Percentiles rank a stretch among this genome's conserved stretches.
phyloP scores from a whole-genome alignment of 53 echinoderm and acorn worm genomes.

The Stichopus horrens region DNA sequence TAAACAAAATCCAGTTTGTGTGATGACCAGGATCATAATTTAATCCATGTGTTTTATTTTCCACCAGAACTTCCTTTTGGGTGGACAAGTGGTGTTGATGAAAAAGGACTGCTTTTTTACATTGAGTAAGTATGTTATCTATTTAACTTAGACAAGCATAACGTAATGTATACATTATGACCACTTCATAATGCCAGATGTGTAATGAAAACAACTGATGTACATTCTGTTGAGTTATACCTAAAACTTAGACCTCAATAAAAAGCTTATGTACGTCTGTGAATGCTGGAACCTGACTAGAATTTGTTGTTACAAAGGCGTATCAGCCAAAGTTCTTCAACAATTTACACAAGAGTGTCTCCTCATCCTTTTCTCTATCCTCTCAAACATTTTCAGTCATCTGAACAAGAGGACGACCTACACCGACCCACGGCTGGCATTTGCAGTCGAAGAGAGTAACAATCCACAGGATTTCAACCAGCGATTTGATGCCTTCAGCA shows the following conservation, averaged over 20 bases:
- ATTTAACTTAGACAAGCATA: no score
- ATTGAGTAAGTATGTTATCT: conserved; percentile 72
- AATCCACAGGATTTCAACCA: conserved; percentile 65
- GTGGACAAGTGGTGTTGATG: conserved; percentile 74
- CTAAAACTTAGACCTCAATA: no score
- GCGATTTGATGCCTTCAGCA: conserved; percentile 88
- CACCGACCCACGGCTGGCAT: conserved; percentile 91
- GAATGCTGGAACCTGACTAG: no score
- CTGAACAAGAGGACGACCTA: conserved; percentile 90
- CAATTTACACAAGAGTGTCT: no score
- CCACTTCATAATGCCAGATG: no score
- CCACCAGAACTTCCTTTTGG: conserved; percentile 71
- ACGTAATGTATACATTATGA: no score
- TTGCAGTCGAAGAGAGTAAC: conserved; percentile 79
- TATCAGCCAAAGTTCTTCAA: no score
- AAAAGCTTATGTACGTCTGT: no score
- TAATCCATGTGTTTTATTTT: neutral
- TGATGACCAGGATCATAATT: no score
- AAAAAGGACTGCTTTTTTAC: conserved; percentile 66
- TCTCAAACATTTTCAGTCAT: conserved; percentile 60
- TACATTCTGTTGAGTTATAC: neutral
- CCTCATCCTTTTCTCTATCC: neutral
- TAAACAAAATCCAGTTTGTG: no score
- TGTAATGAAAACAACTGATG: no score
- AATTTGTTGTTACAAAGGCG: no score